Conservation (phyloP, 2,113 vertebrate genomes). For the Actinemys pallida region DNA sequence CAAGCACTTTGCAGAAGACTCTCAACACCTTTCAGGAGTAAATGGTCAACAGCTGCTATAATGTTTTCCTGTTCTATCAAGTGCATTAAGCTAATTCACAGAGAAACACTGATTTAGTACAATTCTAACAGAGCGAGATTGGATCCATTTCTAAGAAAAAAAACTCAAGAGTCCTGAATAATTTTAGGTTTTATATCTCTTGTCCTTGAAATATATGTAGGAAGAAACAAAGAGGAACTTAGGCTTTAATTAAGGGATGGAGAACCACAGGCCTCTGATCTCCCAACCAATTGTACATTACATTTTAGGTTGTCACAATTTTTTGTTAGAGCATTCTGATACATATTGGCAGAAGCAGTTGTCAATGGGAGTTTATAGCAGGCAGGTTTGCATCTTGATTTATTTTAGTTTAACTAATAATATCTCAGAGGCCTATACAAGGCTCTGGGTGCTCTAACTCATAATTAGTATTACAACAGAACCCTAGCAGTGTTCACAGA, state of each 20-base stretch:
- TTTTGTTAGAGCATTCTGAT: background rate
- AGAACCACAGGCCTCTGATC: background rate
- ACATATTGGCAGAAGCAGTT: background rate
- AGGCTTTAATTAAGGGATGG: background rate
- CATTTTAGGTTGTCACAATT: background rate
- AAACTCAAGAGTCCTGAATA: background rate
- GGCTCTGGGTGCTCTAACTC: background rate
- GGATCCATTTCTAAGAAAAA: background rate
- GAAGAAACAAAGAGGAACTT: background rate
- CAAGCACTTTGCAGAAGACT: constrained; percentile 8
- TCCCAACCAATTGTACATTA: background rate
- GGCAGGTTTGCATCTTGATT: background rate
- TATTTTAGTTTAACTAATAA: constrained; percentile 21
- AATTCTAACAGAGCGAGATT: background rate
- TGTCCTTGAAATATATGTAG: rapidly evolving
- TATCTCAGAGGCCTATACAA: background rate
- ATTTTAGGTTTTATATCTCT: background rate
- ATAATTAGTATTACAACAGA: background rate
- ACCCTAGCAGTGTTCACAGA: background rate
- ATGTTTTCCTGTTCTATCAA: background rate
- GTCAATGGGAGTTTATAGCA: background rate
- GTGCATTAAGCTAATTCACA: background rate
- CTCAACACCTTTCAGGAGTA: background rate
- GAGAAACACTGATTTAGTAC: background rate
- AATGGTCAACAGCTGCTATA: background rate